A percentile compares a stretch with the other conserved stretches of the same genome.
Evolutionary conservation across 2,797 vertebrate genomes (phyloP).

Genomic region (Gouania willdenowi): DNA sequence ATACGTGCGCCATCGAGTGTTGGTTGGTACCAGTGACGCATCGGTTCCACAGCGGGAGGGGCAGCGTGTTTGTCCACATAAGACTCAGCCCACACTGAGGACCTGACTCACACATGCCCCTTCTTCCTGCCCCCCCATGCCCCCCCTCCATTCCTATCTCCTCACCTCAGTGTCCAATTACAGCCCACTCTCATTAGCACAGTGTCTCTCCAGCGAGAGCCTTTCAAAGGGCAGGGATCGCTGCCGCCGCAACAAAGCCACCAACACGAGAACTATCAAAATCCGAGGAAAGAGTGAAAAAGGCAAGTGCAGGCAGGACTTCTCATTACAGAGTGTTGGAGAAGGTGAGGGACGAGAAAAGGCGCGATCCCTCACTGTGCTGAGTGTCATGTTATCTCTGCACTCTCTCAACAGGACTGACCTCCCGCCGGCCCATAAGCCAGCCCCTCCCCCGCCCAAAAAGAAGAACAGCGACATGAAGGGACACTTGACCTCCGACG

Average conservation of each 20-base stretch:
- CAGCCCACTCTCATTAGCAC: conserved; percentile 72
- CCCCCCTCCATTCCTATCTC: conserved; percentile 54
- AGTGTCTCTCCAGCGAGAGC: conserved; percentile 72
- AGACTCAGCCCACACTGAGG: conserved; percentile 49
- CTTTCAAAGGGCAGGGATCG: conserved; percentile 73
- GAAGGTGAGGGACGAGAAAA: conserved; percentile 56
- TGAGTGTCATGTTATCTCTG: conserved; percentile 69
- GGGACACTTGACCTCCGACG: conserved; percentile 82
- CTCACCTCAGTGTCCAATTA: conserved; percentile 76
- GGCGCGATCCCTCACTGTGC: conserved; percentile 46
- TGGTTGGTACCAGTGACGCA: conserved; percentile 15
- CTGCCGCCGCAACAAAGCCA: conserved; percentile 69
- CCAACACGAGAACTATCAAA: conserved; percentile 72
- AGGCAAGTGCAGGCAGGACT: conserved; percentile 75
- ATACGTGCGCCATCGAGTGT: conserved; percentile 16
- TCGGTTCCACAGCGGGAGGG: conserved; percentile 23
- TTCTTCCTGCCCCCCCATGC: conserved; percentile 56
- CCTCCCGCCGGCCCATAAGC: conserved; percentile 82
- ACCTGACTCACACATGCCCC: conserved; percentile 66
- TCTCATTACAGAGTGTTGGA: conserved; percentile 69
- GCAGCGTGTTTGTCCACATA: conserved; percentile 37
- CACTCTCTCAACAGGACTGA: conserved; percentile 80
- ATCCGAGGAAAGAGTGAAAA: conserved; percentile 68
- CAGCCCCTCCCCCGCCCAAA: conserved; percentile 78
- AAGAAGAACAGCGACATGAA: conserved; percentile 84